Evolutionary conservation across 2,113 vertebrate genomes (phyloP), one percentile per base, ranked within the genome.

Genomic region (Upupa epops): DNA sequence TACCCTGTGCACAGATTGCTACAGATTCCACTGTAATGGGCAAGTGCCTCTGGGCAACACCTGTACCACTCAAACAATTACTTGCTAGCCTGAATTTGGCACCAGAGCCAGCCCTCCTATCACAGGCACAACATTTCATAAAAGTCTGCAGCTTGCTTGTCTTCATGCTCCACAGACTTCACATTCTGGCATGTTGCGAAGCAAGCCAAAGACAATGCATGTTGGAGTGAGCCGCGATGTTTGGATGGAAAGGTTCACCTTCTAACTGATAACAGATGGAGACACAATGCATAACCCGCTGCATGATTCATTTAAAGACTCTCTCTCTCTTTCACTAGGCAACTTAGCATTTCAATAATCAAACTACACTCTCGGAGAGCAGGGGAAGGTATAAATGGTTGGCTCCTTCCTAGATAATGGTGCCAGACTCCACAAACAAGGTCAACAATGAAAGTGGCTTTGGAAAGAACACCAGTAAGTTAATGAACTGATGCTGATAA

Each of bases 401-500:
- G 48, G 20, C 60, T 83, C 37, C 71, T 63, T 91, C 52, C 37
- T 32, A 45, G 34, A 25, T 75, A 95, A 89, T 29, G 22, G 31
- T 32, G 31, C 45, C 32, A 76, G 68, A 59, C 46, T 66, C 74
- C 4, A 25, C n/a, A 70, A 80, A 83, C 32, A 77, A 55, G 64
- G 37, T 80, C 75, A 89, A 46, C 19, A 55, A 51, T 19, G 34
- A 48, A 87, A 89, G 51, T 6, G 14, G 63, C 36, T 82, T 82
- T 69, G 82, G 66, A 72, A 86, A 79, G 70, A 85, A 86, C 25
- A 91, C 28, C 32, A 48, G 11, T 29, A 59, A 84, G 46, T 61
- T 73, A 91, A 93, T 73, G 29, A 92, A 70, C 42, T n/a, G 29
- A 70, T 85, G 46, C 59, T 85, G 75, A 70, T 85, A 79, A 80